phyloP scores from a whole-genome alignment of 2,113 vertebrate species.

The Muscicapa adusta region DNA sequence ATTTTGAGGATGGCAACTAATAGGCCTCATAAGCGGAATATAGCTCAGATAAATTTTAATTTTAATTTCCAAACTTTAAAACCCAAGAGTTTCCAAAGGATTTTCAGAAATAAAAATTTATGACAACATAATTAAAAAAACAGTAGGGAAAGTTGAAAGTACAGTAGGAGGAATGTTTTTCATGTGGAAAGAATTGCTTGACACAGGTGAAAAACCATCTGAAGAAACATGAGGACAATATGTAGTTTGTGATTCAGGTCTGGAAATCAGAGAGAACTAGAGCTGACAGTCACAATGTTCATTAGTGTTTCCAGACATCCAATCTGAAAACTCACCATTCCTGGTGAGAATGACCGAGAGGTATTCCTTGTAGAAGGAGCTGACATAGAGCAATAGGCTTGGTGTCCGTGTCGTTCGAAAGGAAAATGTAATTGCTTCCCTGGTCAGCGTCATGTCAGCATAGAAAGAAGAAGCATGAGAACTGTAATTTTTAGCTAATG shows the following conservation, averaged over 20 bases:
- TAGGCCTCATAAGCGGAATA: rapidly evolving
- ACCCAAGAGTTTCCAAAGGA: neutral
- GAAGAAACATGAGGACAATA: neutral
- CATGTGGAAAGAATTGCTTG: neutral
- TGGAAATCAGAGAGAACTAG: neutral
- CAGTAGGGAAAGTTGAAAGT: neutral
- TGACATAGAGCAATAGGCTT: constrained; percentile 81
- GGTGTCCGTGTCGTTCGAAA: constrained; percentile 85
- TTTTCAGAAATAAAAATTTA: neutral
- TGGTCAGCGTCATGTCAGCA: constrained; percentile 79
- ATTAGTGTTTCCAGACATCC: neutral
- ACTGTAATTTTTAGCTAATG: constrained; percentile 80
- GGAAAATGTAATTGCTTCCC: constrained; percentile 79
- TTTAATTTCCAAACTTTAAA: neutral
- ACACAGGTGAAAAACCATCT: neutral
- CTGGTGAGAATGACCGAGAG: constrained; percentile 83
- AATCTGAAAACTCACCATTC: constrained; percentile 78
- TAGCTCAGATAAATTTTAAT: neutral
- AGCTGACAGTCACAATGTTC: neutral
- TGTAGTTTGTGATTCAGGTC: neutral
- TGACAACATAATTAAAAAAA: neutral
- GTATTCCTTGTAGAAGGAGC: constrained; percentile 84
- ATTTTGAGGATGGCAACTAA: neutral
- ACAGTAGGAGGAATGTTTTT: neutral
- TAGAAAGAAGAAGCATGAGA: constrained; percentile 81